Conservation (phyloP, 2,888 invertebrate genomes). For the Monochamus alternatus region DNA sequence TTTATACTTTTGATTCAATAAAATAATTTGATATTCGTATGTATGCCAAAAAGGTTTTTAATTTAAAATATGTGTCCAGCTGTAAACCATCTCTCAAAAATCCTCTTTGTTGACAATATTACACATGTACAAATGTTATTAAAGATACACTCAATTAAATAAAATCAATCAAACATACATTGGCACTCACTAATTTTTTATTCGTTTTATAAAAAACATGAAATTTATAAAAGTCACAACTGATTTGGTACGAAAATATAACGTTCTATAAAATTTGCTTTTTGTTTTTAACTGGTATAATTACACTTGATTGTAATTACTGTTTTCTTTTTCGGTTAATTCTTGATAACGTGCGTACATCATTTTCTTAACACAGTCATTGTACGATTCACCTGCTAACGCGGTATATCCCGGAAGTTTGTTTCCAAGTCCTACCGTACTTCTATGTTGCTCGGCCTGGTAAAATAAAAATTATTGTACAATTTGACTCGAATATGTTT, state of each 20-base stretch:
- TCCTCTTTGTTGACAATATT: too few relatives aligned
- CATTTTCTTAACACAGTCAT: conserved; percentile 91
- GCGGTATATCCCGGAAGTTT: conserved; percentile 85
- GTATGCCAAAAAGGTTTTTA: too few relatives aligned
- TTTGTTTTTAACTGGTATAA: neutral
- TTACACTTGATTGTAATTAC: conserved; percentile 40
- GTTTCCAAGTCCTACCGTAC: conserved; percentile 89
- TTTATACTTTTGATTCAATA: too few relatives aligned
- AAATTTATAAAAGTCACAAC: neutral
- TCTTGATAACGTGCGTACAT: conserved; percentile 92
- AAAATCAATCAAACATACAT: conserved; percentile 8
- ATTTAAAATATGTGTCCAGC: too few relatives aligned
- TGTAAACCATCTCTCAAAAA: too few relatives aligned
- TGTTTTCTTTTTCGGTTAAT: conserved; percentile 76
- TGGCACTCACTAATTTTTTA: conserved; percentile 21
- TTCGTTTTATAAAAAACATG: conserved; percentile 20
- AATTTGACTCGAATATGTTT: too few relatives aligned
- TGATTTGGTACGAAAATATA: conserved; percentile 1
- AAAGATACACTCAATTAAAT: neutral
- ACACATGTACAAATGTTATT: conserved; percentile 1
- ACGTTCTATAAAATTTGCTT: too few relatives aligned
- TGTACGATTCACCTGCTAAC: conserved; percentile 88
- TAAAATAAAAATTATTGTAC: conserved; percentile 51
- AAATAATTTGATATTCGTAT: too few relatives aligned
- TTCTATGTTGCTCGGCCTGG: conserved; percentile 74